Base-by-base conservation (phyloP, 2,113 vertebrate genomes). In the Grammomys dolichurus region DNA sequence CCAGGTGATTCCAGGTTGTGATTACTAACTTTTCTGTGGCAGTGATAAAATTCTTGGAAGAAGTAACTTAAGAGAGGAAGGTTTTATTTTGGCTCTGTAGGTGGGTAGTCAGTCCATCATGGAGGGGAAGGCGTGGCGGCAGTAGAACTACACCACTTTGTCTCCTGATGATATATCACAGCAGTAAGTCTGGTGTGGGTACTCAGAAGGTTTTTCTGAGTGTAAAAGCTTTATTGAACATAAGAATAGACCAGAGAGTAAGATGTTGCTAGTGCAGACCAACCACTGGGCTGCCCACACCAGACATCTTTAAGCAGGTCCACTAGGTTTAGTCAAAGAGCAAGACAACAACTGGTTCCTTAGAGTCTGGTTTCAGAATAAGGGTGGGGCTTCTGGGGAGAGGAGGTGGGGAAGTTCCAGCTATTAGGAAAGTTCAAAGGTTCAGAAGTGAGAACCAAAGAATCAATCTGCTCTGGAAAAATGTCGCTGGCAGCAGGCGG, bases 381-480 rank as follows among this genome's bases (percentile, higher is more conserved):
- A 22, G 40, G 85, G 75, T 48, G 69, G 46, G 46, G 46, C 58
- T 87, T 91, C 28, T 40, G 48, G 40, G 20, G 60, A 51, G 11
- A 86, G 46, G 86, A 91, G 88, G 93, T 58, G 63, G 96, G 97
- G 96, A 93, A 97, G 95, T 97, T 98, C 96, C 95, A 96, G 69
- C 19, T 76, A 33, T 60, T 86, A 54, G 85, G 88, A 92, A 97
- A 95, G 89, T 72, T 90, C 80, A 78, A 96, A 86, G 85, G 67
- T 75, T 96, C 94, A 70, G 48, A 93, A 95, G 48, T 51, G 31
- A 80, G 70, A 97, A 97, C 58, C 40, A 51, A 73, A 46, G 40
- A 70, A 36, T 87, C 65, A 70, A 36, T 87, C 65, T 87, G 54
- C 22, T 85, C 51, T 81, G 87, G 46, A 67, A 86, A 86, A 73